Evolutionary conservation across 1,140 invertebrate genomes (phyloP).

Genomic region (Microvelia longipes): DNA sequence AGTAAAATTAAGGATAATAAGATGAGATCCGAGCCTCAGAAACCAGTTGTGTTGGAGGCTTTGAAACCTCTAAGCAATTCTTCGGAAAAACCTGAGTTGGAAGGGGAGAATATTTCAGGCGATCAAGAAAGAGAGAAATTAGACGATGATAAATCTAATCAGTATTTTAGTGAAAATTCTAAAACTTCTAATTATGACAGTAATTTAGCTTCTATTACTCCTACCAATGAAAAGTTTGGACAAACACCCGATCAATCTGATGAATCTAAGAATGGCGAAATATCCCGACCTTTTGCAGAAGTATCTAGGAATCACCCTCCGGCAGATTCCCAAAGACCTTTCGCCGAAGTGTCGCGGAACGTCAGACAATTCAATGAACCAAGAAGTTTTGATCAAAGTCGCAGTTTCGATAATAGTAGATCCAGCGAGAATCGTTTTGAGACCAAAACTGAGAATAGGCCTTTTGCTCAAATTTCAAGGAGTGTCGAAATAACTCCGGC

Average conservation of each 20-base stretch:
- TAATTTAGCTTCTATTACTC: not conserved
- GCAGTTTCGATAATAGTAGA: not conserved
- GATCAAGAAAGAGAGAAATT: too few relatives aligned
- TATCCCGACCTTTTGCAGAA: not conserved
- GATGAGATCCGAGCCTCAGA: not conserved
- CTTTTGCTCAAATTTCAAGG: not conserved
- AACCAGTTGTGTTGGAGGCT: slow-evolving; percentile 1
- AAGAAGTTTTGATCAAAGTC: not conserved
- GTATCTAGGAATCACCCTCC: not conserved
- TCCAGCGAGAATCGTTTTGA: not conserved
- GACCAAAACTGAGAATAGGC: not conserved
- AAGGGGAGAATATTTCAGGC: not conserved
- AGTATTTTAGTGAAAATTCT: not conserved
- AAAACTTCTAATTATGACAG: not conserved
- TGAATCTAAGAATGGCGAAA: not conserved
- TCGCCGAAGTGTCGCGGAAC: not conserved
- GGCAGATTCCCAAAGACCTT: not conserved
- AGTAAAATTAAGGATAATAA: not conserved
- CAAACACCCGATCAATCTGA: not conserved
- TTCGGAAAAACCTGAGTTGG: not conserved
- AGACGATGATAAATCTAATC: not conserved
- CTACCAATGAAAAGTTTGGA: not conserved
- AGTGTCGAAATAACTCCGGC: not conserved
- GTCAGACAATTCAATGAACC: too few relatives aligned
- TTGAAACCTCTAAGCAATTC: not conserved